Base-by-base conservation (phyloP, 2,888 invertebrate species). In the Drepanosiphum platanoidis region DNA sequence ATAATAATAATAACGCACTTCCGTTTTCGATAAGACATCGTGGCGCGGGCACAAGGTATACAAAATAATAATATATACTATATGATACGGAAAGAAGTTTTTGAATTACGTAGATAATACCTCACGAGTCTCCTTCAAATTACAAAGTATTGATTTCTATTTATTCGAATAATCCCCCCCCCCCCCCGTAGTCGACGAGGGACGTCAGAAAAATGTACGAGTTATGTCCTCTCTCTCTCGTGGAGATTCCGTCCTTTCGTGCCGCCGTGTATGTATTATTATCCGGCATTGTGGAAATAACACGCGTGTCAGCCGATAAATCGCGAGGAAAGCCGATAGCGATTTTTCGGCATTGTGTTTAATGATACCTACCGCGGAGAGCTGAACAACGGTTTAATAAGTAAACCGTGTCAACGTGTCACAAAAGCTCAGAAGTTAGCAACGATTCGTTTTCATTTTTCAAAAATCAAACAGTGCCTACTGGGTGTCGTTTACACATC, bases 401-500 rank as follows among this genome's bases (percentile, higher is more conserved):
- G 52, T 52, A 18, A 52, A 15, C 22, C 18, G 52, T 7, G 0
- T 3, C 52, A 22, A 52, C 5, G 22, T 18, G 18, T 22, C 22
- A 52, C 52, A 34, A 36, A 15, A 71, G 27, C 71, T 39, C 39
- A 71, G 71, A 71, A 71, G 39, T 27, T 5, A 15, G 0, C 39
- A 39, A 71, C 27, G 27, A 71, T 71, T 39, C 39, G 15, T 39
- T 71, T 71, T 71, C 36, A 71, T 71, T 71, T 71, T 71, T 39
- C 39, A n/a, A 71, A 71, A 13, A 18, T 71, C 36, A 39, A 71
- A 71, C 18, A 13, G 36, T 27, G 4, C 71, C 27, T n/a, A n/a
- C n/a, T 15, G 7, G n/a, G 15, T n/a, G 5, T n/a, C n/a, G 27
- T 39, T 13, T 71, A 71, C 15, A n/a, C 71, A 39, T 27, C 39